Evolutionary conservation across 2,113 vertebrate genomes (phyloP).

Genomic region (Corythaeola cristata): DNA sequence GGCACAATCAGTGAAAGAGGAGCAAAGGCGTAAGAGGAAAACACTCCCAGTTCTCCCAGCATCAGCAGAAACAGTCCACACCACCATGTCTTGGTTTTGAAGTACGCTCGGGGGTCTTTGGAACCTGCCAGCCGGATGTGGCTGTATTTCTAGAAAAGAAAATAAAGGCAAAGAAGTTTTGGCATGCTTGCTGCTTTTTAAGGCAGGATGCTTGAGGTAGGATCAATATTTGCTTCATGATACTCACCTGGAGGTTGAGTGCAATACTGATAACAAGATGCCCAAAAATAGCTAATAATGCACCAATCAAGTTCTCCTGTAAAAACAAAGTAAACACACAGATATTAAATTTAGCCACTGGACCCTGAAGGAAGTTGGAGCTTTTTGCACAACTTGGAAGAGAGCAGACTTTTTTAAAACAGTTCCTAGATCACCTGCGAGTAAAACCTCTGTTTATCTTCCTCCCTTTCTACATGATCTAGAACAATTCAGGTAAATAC

Average conservation of each 20-base stretch:
- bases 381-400: neutral
- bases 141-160: constrained; percentile 86
- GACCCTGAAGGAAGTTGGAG: neutral
- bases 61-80: constrained; percentile 85
- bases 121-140: constrained; percentile 86
- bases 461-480: neutral
- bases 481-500: neutral
- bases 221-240: neutral
- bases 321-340: constrained; percentile 2
- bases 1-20: constrained; percentile 90
- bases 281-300: constrained; percentile 93
- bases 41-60: constrained; percentile 88
- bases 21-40: constrained; percentile 91
- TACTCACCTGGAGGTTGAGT: constrained; percentile 89
- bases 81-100: constrained; percentile 96
- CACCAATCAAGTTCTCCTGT: constrained; percentile 95
- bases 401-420: neutral
- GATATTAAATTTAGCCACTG: neutral
- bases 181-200: fast-evolving
- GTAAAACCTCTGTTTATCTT: neutral
- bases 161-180: neutral
- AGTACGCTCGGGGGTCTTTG: constrained; percentile 88
- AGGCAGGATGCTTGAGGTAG: neutral
- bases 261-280: constrained; percentile 93
- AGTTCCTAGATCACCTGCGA: neutral